Base-by-base conservation (phyloP, 2,797 vertebrate genomes). In the Cuniculus paca region DNA sequence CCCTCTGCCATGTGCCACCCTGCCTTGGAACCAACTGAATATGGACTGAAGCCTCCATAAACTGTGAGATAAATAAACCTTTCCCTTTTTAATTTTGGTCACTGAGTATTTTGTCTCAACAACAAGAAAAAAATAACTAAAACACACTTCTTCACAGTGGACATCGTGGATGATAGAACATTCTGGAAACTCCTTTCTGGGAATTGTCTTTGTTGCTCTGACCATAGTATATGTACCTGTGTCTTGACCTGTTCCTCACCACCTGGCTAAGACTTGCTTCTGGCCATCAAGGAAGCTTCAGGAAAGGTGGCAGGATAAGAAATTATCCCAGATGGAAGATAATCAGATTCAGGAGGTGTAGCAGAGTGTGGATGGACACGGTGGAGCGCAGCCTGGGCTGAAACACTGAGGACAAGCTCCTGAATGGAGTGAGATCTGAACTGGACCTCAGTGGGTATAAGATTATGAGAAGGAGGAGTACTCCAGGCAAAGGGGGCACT, bases 321-420 rank as follows among this genome's bases (percentile, higher is more conserved):
- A 77, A 34, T 24, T n/a, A 48, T 39, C 12, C 26, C 12, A 39
- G 48, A 77, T 26, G 13, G 60, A 65, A 68, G 63, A 77, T 56
- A 74, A 19, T 34, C 10, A 39, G 16, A 14, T 22, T 24, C 0
- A 0, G 26, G 31, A 17, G 24, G 12, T 58, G 2, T 31, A 3
- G 28, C 2, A 4, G 16, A 48, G 24, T 34, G 52, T 4, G 52
- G 75, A 5, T 7, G 22, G 70, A 63, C 11, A 19, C 3, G 5
- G 7, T 0, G 26, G 68, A 5, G 10, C 48, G 61, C 31, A 13
- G 48, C 31, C 20, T n/a, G 50, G 60, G 36, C 9, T 36, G 26
- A 20, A 34, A 4, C 36, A 14, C 17, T 7, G 5, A 68, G 50
- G 36, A 39, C 34, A 72, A 42, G 6, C 45, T 89, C 6, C 9